Evolutionary conservation across 53 echinoderm and acorn worm species (phyloP).

Genomic region (Temnopleurus reevesii): DNA sequence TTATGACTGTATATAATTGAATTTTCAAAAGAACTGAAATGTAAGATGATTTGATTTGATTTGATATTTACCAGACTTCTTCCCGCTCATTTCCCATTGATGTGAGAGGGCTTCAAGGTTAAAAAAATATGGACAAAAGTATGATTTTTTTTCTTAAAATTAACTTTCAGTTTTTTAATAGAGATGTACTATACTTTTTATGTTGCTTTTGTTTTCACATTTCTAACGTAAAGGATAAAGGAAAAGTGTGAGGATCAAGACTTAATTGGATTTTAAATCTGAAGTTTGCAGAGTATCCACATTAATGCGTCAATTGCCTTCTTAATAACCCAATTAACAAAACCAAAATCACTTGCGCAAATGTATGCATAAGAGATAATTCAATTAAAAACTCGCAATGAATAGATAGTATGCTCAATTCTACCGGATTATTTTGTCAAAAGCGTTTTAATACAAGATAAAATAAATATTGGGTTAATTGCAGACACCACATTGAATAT

Average conservation of each 20-base stretch:
- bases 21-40: too few species aligned
- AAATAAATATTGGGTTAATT: background rate
- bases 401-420: background rate
- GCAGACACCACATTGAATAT: background rate
- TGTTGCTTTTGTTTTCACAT: too few species aligned
- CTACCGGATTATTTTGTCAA: background rate
- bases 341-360: background rate
- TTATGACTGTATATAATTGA: too few species aligned
- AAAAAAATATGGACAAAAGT: too few species aligned
- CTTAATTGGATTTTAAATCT: conserved; percentile 25
- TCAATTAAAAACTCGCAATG: conserved; percentile 33
- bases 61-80: too few species aligned
- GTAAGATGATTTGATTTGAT: too few species aligned
- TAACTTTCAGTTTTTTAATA: too few species aligned
- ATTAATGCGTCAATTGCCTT: background rate
- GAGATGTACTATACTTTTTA: too few species aligned
- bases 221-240: too few species aligned
- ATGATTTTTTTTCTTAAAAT: too few species aligned
- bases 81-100: too few species aligned
- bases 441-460: conserved; percentile 14
- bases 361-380: conserved; percentile 14
- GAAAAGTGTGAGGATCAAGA: background rate
- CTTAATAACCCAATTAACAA: conserved; percentile 8
- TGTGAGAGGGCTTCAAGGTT: too few species aligned
- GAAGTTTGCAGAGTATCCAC: conserved; percentile 7